Conservation (phyloP, 2,113 vertebrate species). For the Callipepla californica region DNA sequence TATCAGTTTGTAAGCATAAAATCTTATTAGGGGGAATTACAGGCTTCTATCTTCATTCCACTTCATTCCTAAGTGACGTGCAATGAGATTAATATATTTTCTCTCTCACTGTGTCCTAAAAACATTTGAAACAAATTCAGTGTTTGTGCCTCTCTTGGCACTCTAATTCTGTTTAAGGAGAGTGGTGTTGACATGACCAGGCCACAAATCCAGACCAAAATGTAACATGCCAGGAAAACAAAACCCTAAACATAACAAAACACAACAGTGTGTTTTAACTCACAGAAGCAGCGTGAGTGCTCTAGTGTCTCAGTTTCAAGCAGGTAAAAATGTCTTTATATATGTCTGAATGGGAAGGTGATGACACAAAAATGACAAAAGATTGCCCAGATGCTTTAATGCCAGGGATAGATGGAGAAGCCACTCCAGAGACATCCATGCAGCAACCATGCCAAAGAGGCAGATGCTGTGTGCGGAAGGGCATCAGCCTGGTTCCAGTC, state of each 20-base stretch:
- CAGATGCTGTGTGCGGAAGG: slow-evolving; percentile 47
- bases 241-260: not conserved
- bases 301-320: not conserved
- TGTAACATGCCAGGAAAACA: not conserved
- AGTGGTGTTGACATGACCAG: not conserved
- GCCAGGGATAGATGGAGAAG: not conserved
- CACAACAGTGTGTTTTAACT: not conserved
- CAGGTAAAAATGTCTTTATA: slow-evolving; percentile 40
- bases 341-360: slow-evolving; percentile 29
- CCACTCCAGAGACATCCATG: not conserved
- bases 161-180: not conserved
- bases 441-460: slow-evolving; percentile 32
- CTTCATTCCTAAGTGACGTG: not conserved
- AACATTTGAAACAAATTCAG: not conserved
- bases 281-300: not conserved
- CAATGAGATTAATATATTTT: not conserved
- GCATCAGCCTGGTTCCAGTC: not conserved
- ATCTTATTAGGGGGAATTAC: not conserved
- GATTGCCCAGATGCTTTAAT: not conserved
- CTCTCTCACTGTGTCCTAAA: not conserved
- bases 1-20: not conserved
- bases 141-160: not conserved
- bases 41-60: not conserved
- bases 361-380: slow-evolving; percentile 49
- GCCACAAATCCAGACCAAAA: not conserved